Base-by-base conservation (phyloP, 1,140 invertebrate species). In the Archivesica marissinica region DNA sequence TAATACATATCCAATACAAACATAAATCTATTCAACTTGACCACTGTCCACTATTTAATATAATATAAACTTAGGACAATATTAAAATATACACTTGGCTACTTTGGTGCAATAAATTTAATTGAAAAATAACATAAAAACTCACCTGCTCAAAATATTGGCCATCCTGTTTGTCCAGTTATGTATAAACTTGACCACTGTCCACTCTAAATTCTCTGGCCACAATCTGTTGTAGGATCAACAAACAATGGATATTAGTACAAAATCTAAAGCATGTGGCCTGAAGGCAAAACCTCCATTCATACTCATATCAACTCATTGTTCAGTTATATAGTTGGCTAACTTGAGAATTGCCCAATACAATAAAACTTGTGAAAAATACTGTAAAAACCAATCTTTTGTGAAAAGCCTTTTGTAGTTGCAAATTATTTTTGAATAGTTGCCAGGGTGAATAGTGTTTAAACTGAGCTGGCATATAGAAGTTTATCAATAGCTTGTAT, bases 311-410 rank as follows among this genome's bases (percentile, higher is more conserved):
- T 72, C 68, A 72, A 70, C 68, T 72, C 68, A 72, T 72, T 72
- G 68, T 72, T 72, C 64, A 72, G 33, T 2, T 50, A 28, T 23
- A 68, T 68, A 68, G 64, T 47, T 33, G 68, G 35, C 68, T 72
- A 47, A 72, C 41, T 47, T 44, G 28, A 72, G 41, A 72, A 72
- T 72, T 72, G 50, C 41, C 28, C 68, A 72, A 72, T n/a, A 56
- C 68, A 72, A 72, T 72, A 72, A 72, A 72, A 72, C 68, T 33
- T 72, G 68, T 72, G 68, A 72, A 72, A 72, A 72, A 72, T 50
- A 72, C 68, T 33, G 68, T 72, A 72, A 72, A 68, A 72, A 72
- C 44, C 3, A 44, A 35, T 50, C 68, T 72, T 72, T 72, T 52
- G 68, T 72, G 28, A 72, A 11, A 68, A 68, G 25, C 33, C 68